Conservation (phyloP, 2,888 invertebrate species). For the Agonopterix heracliana region DNA sequence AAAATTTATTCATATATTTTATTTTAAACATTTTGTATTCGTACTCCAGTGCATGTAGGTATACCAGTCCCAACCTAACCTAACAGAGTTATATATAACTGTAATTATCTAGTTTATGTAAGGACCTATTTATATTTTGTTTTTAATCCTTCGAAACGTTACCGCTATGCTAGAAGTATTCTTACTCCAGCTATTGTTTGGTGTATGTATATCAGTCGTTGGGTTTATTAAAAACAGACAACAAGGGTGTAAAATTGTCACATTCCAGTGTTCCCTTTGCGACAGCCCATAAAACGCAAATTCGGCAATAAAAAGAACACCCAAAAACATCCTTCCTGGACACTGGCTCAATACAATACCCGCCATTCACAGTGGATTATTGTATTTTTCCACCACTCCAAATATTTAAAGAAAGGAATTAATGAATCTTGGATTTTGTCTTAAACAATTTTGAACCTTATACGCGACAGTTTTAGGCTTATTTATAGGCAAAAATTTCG, state of each 20-base stretch:
- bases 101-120: too few relatives aligned
- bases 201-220: too few relatives aligned
- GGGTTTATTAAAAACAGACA: constrained; percentile 27
- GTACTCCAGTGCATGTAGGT: too few relatives aligned
- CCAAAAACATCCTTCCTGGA: constrained; percentile 73
- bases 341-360: constrained; percentile 72
- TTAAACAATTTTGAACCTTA: constrained; percentile 39
- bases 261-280: constrained; percentile 49
- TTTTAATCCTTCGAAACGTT: too few relatives aligned
- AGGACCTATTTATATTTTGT: too few relatives aligned
- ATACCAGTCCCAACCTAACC: too few relatives aligned
- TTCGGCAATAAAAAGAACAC: constrained; percentile 72
- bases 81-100: too few relatives aligned
- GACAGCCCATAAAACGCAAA: constrained; percentile 73
- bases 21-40: too few relatives aligned
- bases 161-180: too few relatives aligned
- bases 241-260: constrained; percentile 56
- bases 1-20: too few relatives aligned
- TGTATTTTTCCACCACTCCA: constrained; percentile 71
- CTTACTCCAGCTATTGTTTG: too few relatives aligned
- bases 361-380: constrained; percentile 68
- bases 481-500: constrained; percentile 24
- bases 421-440: constrained; percentile 46
- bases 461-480: constrained; percentile 22
- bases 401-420: constrained; percentile 68